phyloP scores from a whole-genome alignment of 1,140 invertebrate species.

The Nasonia longicornis region DNA sequence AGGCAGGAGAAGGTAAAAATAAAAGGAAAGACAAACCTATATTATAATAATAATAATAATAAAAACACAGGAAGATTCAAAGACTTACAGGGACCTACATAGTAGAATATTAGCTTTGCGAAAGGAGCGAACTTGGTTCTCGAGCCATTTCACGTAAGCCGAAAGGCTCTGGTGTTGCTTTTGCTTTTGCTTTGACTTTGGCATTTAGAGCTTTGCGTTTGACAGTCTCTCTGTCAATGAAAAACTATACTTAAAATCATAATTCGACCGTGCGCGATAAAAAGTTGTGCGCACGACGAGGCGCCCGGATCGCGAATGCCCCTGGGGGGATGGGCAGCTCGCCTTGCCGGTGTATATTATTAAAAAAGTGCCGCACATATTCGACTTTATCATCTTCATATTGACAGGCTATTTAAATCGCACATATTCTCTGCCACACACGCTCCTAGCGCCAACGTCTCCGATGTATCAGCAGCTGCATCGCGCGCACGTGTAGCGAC shows the following conservation, averaged over 20 bases:
- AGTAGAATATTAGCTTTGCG: slow-evolving; percentile 29
- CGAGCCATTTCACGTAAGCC: slow-evolving; percentile 34
- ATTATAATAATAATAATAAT: neutral
- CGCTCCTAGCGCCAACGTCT: slow-evolving; percentile 18
- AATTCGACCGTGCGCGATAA: neutral
- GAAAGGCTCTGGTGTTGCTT: slow-evolving; percentile 13
- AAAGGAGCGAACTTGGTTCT: slow-evolving; percentile 26
- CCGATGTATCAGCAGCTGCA: neutral
- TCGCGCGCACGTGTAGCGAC: slow-evolving; percentile 7
- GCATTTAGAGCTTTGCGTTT: slow-evolving; percentile 25
- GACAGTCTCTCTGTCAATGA: slow-evolving; percentile 1
- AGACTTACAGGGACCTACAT: slow-evolving; percentile 43
- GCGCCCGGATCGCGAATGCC: slow-evolving; percentile 12
- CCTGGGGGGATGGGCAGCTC: neutral
- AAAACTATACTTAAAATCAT: slow-evolving; percentile 21
- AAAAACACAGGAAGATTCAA: slow-evolving; percentile 9
- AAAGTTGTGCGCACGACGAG: neutral
- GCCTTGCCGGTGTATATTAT: slow-evolving; percentile 29
- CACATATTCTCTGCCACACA: neutral
- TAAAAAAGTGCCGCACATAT: slow-evolving; percentile 25
- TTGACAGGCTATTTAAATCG: slow-evolving; percentile 41
- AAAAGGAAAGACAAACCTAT: slow-evolving; percentile 1
- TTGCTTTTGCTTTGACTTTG: slow-evolving; percentile 11
- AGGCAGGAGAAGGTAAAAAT: neutral
- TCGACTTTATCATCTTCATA: slow-evolving; percentile 32